Percentiles rank a stretch among this genome's conserved stretches.
These are phyloP conservation scores for Venturia canescens DNA, from an alignment of 1,140 invertebrate genomes.

Conservation along the genomic window DNA sequence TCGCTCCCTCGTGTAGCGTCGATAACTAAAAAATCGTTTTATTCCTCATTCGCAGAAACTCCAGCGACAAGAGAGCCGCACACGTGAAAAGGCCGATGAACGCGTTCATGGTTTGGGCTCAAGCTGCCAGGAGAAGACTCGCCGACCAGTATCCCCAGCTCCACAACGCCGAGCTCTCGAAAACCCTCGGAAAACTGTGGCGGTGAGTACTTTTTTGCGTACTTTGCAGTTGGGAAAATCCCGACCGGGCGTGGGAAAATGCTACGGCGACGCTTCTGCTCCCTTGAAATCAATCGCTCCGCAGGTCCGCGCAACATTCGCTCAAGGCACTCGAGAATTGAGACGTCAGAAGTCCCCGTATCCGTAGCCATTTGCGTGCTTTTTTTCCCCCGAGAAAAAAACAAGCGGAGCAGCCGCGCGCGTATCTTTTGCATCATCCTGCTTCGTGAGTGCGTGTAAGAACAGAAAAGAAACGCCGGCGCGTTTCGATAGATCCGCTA, in stretches of 20 bases:
- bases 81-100: conserved; percentile 97
- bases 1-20: too few species aligned
- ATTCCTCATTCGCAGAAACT: conserved; percentile 77
- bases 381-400: background rate
- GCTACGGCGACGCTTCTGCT: conserved; percentile 89
- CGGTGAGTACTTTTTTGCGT: background rate
- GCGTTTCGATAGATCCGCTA: conserved; percentile 55
- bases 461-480: conserved; percentile 38
- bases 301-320: background rate
- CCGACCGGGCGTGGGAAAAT: conserved; percentile 81
- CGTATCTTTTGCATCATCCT: background rate
- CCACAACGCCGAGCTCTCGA: conserved; percentile 95
- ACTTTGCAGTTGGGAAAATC: background rate
- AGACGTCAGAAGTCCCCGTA: conserved; percentile 23
- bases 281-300: conserved; percentile 80
- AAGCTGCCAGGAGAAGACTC: conserved; percentile 91
- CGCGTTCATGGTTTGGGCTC: conserved; percentile 98
- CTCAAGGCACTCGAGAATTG: conserved; percentile 34
- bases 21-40: conserved; percentile 19
- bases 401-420: background rate
- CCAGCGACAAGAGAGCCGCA: conserved; percentile 90
- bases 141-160: conserved; percentile 94
- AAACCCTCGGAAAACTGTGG: conserved; percentile 92
- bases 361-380: conserved; percentile 28
- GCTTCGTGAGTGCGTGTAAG: background rate